Base-by-base conservation (phyloP, 2,888 invertebrate genomes). In the Cenopis cana region DNA sequence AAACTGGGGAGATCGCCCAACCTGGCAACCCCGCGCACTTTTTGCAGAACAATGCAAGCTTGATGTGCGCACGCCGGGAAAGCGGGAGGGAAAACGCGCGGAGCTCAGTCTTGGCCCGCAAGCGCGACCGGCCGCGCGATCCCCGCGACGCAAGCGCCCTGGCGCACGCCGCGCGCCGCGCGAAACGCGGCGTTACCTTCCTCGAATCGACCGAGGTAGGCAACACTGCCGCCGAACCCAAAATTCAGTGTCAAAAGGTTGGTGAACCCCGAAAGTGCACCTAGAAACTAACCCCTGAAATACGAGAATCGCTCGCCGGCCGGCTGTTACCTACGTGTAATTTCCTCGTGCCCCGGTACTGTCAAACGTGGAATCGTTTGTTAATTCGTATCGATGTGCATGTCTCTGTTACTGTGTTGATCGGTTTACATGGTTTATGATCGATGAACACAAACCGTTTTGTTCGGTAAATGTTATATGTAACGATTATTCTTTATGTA, bases 181-280 rank as follows among this genome's bases (percentile, higher is more conserved):
- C 84, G 84, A 85, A 87, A 75, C 91, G 93, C 93, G 93, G 91
- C 85, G 93, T 93, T 79, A 93, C 93, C 79, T 93, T 93, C 81
- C 90, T 90, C 79, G 92, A 92, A 90, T 90, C 92, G 88, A 90
- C 91, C 87, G 87, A 81, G 80, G 90, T 90, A 86, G 82, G 77
- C 85, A 85, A 86, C 85, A 85, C 87, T 81, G 81, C 89, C 87
- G 85, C 87, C 85, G 88, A 89, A 87, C 85, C 91, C 86, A 91
- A 93, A 84, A 81, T 90, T 89, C 92, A 88, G 91, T 93, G 93
- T 91, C 93, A 93, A 90, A 93, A 93, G 93, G 93, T 93, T 91
- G 89, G 93, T 93, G 91, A 91, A 84, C 89, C 81, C 85, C 84
- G 85, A 88, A 90, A 87, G 81, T 80, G 80, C 77, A 84, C 87